Base-by-base conservation (phyloP, 2,797 vertebrate species). In the Falco concolor region DNA sequence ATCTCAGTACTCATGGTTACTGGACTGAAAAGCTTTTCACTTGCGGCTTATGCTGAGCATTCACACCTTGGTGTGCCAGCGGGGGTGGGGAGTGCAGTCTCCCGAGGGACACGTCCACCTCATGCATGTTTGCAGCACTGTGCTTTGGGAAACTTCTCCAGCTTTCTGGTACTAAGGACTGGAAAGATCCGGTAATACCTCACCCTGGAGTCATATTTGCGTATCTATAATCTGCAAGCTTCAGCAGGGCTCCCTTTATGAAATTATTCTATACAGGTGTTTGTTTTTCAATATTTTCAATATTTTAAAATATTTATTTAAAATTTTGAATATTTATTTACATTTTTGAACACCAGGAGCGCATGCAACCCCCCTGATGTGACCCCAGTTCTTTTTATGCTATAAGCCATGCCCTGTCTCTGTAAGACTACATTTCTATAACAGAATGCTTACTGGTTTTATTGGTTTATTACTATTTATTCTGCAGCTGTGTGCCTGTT, bases 121-220 rank as follows among this genome's bases (percentile, higher is more conserved):
- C 42, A n/a, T 25, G 59, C 22, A 24, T 1, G 4, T 2, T 24
- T 32, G 5, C 36, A 22, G 25, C 16, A 3, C 17, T 2, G 21
- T 2, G 30, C 2, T 18, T 18, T 2, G 38, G 65, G 49, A 27
- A 69, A 12, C 8, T 1, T 3, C n/a, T 8, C 44, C 8, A 30
- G 6, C 4, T 60, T 22, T 4, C 30, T 4, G 3, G 7, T 13
- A 10, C 1, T 1, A 16, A 1, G 40, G 68, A 3, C 68, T 13
- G 16, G 12, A 8, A 30, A 36, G 2, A 21, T 21, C 44, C 54
- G 38, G 69, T 32, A 52, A 19, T 4, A 3, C 17, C 40, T n/a
- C 32, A 59, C 1, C 80, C 76, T 25, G 14, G 2, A 13, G 36
- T 1, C 24, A 1, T 0, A 1, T 2, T 12, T 34, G 7, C 7